These are phyloP conservation scores for Oenanthe melanoleuca DNA, from an alignment of 2,113 vertebrate species.

Conservation along the genomic window DNA sequence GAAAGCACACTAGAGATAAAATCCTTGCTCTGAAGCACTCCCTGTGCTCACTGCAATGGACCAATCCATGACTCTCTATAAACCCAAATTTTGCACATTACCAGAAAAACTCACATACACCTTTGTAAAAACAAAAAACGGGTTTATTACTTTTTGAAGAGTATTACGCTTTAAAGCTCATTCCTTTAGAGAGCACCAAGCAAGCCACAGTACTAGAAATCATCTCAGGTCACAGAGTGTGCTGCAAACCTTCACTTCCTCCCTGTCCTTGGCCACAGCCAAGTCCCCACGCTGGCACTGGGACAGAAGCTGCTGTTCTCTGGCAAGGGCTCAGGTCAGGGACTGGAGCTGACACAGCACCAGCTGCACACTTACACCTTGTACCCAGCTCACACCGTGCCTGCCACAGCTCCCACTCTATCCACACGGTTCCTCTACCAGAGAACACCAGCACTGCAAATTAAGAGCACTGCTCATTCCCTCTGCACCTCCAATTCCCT, in stretches of 20 bases:
- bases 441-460: neutral
- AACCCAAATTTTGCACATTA: too few species aligned
- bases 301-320: neutral
- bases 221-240: too few species aligned
- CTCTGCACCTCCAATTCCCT: neutral
- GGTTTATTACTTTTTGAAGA: neutral
- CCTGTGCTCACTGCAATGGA: neutral
- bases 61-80: neutral
- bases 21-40: neutral
- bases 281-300: accelerated
- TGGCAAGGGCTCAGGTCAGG: neutral
- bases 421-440: accelerated
- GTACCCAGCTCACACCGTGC: accelerated
- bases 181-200: neutral
- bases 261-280: neutral
- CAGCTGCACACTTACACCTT: neutral
- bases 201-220: neutral
- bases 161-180: neutral
- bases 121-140: neutral
- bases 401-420: accelerated
- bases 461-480: neutral
- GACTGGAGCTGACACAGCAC: neutral
- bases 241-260: accelerated
- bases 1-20: neutral
- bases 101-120: neutral